A percentile compares a stretch with the other conserved stretches of the same genome.
Evolutionary conservation across 1,140 invertebrate species (phyloP).

Genomic region (Leptinotarsa lineolata): DNA sequence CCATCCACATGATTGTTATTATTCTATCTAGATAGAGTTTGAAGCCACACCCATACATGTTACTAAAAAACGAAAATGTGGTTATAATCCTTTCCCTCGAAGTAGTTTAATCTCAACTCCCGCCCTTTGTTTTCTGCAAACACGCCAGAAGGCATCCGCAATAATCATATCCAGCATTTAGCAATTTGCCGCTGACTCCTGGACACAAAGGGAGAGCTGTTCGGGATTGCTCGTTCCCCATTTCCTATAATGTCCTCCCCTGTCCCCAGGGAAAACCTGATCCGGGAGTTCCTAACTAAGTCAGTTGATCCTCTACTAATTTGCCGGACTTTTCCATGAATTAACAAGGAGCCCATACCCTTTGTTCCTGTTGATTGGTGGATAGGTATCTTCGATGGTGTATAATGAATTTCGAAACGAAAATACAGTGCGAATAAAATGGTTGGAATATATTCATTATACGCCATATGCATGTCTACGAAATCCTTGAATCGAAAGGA

Average conservation of each 20-base stretch:
- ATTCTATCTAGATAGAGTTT: no score
- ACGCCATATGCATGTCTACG: no score
- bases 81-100: background rate
- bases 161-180: slow-evolving; percentile 4
- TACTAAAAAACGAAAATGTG: background rate
- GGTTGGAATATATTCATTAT: no score
- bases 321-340: slow-evolving; percentile 7
- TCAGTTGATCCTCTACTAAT: slow-evolving; percentile 3
- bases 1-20: no score
- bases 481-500: no score
- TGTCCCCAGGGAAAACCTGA: background rate
- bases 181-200: slow-evolving; percentile 1
- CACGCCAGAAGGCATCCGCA: background rate
- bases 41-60: no score
- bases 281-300: slow-evolving; percentile 5
- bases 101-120: background rate
- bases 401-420: no score
- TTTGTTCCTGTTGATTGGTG: slow-evolving; percentile 1
- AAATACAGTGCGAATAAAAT: no score
- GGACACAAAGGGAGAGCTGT: background rate
- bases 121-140: background rate
- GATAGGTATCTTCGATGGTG: no score
- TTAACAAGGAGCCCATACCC: background rate
- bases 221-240: background rate
- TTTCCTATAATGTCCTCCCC: background rate